Conservation (phyloP, 2,888 invertebrate species). For the Tenthredo mesomela region DNA sequence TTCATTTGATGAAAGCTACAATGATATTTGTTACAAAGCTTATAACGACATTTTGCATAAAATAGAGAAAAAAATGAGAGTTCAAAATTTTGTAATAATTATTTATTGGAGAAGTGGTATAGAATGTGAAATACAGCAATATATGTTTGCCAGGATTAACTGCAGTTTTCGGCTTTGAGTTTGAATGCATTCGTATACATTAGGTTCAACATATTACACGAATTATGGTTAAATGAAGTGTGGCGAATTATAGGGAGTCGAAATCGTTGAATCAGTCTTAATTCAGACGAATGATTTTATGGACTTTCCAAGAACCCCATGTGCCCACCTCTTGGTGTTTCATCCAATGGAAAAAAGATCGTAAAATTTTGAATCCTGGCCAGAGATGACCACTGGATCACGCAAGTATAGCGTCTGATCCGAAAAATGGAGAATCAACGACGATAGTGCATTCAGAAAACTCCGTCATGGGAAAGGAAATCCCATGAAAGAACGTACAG, state of each 20-base stretch:
- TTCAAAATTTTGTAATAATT: not conserved
- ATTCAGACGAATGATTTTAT: constrained; percentile 53
- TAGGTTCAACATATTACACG: constrained; percentile 1
- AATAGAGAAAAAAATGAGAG: not conserved
- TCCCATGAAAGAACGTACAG: constrained; percentile 41
- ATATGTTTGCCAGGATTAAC: not conserved
- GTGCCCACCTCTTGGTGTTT: constrained; percentile 33
- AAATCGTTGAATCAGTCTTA: constrained; percentile 44
- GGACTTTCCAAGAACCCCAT: constrained; percentile 40
- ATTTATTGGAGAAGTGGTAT: not conserved
- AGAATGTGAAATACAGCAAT: not conserved
- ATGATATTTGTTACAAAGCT: not conserved
- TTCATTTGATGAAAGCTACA: not conserved
- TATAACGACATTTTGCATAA: not conserved
- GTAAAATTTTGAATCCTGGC: constrained; percentile 42
- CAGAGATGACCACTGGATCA: constrained; percentile 41
- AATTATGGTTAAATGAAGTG: constrained; percentile 42
- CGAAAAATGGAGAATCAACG: constrained; percentile 47
- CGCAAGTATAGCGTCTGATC: not conserved
- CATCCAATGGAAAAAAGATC: constrained; percentile 15
- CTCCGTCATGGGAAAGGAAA: constrained; percentile 50
- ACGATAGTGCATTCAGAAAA: constrained; percentile 47
- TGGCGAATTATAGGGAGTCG: constrained; percentile 19
- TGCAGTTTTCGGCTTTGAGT: not conserved
- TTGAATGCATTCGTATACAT: constrained; percentile 1